Conservation (phyloP, 2,888 invertebrate genomes). For the Drosophila maculinotata region DNA sequence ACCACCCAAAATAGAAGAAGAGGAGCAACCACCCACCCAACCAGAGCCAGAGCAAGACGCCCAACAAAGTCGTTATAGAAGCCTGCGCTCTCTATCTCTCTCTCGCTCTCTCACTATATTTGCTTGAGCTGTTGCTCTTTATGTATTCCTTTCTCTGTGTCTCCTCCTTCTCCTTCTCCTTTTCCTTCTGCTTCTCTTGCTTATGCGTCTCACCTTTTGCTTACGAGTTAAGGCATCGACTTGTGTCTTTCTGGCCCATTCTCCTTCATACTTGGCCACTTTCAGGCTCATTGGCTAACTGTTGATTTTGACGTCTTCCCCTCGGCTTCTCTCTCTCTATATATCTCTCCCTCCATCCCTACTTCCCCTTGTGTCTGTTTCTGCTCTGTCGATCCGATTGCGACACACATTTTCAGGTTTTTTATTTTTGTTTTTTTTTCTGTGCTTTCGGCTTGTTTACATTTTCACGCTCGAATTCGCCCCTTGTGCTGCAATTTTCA, state of each 20-base stretch:
- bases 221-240: conserved; percentile 29
- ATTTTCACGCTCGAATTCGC: conserved; percentile 76
- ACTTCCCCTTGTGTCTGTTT: neutral
- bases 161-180: neutral
- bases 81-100: neutral
- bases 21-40: conserved; percentile 8
- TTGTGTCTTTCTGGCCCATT: conserved; percentile 21
- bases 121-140: conserved; percentile 17
- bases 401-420: conserved; percentile 70
- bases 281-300: conserved; percentile 79
- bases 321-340: neutral
- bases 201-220: conserved; percentile 21
- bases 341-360: neutral
- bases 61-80: conserved; percentile 20
- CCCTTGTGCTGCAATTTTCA: conserved; percentile 69
- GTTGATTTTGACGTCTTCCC: conserved; percentile 65
- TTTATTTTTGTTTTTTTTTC: conserved; percentile 17
- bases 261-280: conserved; percentile 41
- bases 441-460: conserved; percentile 65
- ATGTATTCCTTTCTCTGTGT: conserved; percentile 3
- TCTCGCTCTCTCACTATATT: neutral
- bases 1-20: no score
- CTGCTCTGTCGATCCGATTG: conserved; percentile 44
- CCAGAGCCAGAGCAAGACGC: conserved; percentile 4
- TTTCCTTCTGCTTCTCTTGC: conserved; percentile 6